Conservation (phyloP, 2,797 vertebrate genomes). For the Onychomys arenicola region DNA sequence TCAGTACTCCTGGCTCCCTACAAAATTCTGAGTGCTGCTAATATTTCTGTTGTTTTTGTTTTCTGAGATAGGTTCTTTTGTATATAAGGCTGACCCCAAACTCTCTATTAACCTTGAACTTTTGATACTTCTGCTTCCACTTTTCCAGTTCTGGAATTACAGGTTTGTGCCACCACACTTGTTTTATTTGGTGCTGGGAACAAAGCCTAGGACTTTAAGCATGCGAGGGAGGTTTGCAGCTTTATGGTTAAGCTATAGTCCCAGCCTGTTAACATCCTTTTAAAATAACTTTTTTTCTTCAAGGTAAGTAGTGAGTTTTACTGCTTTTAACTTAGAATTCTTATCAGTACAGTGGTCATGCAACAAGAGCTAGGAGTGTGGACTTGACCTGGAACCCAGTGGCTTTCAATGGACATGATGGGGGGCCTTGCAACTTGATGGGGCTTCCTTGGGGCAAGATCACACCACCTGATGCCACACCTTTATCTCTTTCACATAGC, state of each 20-base stretch:
- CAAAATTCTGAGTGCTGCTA: neutral
- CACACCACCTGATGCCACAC: neutral
- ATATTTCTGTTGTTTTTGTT: neutral
- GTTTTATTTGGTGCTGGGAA: neutral
- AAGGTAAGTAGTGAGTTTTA: neutral
- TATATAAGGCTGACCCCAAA: neutral
- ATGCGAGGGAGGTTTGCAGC: neutral
- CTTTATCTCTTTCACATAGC: neutral
- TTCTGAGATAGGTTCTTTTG: neutral
- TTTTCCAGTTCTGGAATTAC: neutral
- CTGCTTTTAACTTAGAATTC: neutral
- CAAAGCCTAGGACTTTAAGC: neutral
- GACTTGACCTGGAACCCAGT: neutral
- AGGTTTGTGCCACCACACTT: neutral
- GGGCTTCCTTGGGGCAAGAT: rapidly evolving
- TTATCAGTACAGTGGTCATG: too few relatives aligned
- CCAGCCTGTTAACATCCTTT: neutral
- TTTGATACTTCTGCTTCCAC: neutral
- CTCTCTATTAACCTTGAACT: neutral
- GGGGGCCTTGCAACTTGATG: too few relatives aligned
- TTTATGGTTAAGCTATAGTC: neutral
- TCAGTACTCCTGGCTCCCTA: neutral
- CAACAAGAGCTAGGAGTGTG: neutral
- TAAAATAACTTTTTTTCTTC: neutral
- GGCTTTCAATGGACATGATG: neutral